Percentiles rank a stretch among this genome's conserved stretches.
phyloP scores from a whole-genome alignment of 2,888 invertebrate genomes.

The Synanthedon formicaeformis region DNA sequence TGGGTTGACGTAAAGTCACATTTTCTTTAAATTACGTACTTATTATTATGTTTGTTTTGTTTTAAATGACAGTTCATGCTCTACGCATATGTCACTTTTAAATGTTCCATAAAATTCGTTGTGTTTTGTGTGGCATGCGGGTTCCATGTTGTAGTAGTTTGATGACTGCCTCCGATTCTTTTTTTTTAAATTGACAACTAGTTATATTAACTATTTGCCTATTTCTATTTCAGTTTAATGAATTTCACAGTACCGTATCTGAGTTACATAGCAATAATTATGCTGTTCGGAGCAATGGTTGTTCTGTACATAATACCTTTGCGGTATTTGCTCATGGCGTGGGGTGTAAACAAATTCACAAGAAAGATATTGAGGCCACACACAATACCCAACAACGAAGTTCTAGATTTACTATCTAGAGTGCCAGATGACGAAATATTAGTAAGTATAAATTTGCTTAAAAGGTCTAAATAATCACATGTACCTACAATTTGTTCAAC shows the following conservation, averaged over 20 bases:
- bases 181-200: too few species aligned
- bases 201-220: too few species aligned
- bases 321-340: constrained; percentile 88
- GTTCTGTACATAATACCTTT: constrained; percentile 91
- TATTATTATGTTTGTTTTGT: too few species aligned
- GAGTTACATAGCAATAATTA: constrained; percentile 89
- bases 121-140: too few species aligned
- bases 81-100: too few species aligned
- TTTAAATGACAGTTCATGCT: too few species aligned
- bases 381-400: constrained; percentile 96
- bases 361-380: constrained; percentile 92
- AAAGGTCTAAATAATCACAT: neutral
- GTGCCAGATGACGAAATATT: constrained; percentile 95
- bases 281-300: constrained; percentile 78
- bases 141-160: too few species aligned
- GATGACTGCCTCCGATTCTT: too few species aligned
- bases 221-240: constrained; percentile 79
- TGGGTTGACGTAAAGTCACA: too few species aligned
- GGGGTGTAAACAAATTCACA: constrained; percentile 97
- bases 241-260: constrained; percentile 98
- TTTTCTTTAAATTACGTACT: too few species aligned
- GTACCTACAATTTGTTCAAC: too few species aligned
- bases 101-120: too few species aligned
- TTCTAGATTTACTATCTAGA: constrained; percentile 92
- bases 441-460: constrained; percentile 66